Percentiles rank a stretch among this genome's conserved stretches.
Evolutionary conservation across 2,113 vertebrate genomes (phyloP).

Genomic region (Corydoras sp.): DNA sequence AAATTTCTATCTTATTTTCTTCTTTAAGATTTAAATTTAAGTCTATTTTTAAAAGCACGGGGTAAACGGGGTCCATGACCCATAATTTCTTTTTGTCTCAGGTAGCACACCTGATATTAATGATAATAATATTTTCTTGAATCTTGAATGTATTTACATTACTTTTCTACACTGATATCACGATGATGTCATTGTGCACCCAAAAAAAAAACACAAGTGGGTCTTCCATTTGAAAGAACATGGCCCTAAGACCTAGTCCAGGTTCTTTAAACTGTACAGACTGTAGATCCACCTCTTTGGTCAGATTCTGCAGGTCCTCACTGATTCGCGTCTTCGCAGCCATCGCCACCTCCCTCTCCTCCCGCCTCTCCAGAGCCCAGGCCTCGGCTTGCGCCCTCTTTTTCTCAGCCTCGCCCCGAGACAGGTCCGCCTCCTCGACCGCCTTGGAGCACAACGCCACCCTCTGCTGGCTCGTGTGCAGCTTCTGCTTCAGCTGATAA

Average conservation of each 20-base stretch:
- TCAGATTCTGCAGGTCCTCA: constrained; percentile 58
- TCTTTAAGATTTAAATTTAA: no score
- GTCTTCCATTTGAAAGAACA: neutral
- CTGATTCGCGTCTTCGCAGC: constrained; percentile 50
- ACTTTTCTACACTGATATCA: no score
- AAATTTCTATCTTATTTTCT: no score
- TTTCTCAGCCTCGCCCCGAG: constrained; percentile 54
- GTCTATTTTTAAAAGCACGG: no score
- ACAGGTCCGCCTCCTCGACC: constrained; percentile 46
- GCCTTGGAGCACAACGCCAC: constrained; percentile 50
- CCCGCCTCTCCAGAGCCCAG: constrained; percentile 42
- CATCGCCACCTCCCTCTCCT: constrained; percentile 51
- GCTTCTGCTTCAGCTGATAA: constrained; percentile 61
- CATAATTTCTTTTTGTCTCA: no score
- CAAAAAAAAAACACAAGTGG: no score
- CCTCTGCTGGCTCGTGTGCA: constrained; percentile 61
- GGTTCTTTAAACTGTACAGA: no score
- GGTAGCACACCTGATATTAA: no score
- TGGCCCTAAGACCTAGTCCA: neutral
- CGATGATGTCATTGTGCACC: no score
- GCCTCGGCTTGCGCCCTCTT: constrained; percentile 50
- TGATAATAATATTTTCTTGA: no score
- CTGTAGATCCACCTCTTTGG: constrained; percentile 48
- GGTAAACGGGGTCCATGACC: no score
- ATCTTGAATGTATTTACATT: no score